phyloP scores from a whole-genome alignment of 1,140 invertebrate species.

The Drosophila subpulchrella region DNA sequence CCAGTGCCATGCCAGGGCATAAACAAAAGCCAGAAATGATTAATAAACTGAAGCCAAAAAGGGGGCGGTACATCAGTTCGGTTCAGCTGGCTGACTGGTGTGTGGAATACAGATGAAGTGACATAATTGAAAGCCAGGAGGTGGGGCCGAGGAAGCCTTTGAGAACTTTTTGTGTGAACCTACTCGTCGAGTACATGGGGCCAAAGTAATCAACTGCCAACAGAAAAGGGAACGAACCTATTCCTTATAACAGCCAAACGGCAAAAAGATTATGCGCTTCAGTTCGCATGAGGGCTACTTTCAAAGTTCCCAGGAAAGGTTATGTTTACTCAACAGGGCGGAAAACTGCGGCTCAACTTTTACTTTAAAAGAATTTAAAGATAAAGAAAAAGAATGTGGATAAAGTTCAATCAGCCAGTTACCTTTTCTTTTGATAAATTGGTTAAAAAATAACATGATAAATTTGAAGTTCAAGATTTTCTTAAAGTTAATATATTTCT shows the following conservation, averaged over 20 bases:
- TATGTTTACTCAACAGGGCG: conserved; percentile 16
- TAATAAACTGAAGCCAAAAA: conserved; percentile 39
- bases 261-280: conserved; percentile 20
- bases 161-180: conserved; percentile 43
- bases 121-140: conserved; percentile 39
- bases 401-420: conserved; percentile 1
- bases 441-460: too few species aligned
- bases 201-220: conserved; percentile 44
- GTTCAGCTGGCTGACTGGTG: conserved; percentile 13
- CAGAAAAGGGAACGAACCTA: conserved; percentile 11
- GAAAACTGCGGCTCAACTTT: conserved; percentile 16
- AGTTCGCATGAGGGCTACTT: conserved; percentile 32
- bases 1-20: conserved; percentile 13
- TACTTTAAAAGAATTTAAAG: conserved; percentile 13
- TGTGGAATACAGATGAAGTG: conserved; percentile 49
- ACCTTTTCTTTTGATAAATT: not conserved
- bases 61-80: conserved; percentile 3
- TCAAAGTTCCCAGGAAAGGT: conserved; percentile 12
- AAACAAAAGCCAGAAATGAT: conserved; percentile 51
- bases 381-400: not conserved
- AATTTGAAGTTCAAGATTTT: too few species aligned
- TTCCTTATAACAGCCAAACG: conserved; percentile 25
- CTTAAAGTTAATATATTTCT: too few species aligned
- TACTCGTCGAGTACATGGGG: conserved; percentile 11
- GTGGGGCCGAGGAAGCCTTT: conserved; percentile 17